Evolutionary conservation across 2,113 vertebrate species (phyloP), one percentile per base, ranked within the genome.

Genomic region (Mohoua ochrocephala): DNA sequence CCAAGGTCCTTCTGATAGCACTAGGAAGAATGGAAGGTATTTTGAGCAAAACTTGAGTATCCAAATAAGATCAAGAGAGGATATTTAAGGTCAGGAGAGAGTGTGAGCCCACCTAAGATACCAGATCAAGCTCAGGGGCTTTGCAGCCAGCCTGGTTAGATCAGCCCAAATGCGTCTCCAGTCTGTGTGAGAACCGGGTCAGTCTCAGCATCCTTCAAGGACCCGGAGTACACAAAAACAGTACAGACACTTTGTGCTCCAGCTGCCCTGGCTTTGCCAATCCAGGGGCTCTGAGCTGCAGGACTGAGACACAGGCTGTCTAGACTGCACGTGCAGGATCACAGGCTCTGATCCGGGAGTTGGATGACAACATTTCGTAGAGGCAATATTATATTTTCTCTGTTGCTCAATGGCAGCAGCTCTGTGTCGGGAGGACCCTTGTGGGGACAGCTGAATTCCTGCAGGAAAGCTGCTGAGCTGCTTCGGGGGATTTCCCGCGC

Each of bases 281-380:
- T 56, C 16, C 47, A 47, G 52, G 60, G 90, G 31, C 95, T 91
- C 69, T 47, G 74, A 73, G 42, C 70, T 33, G 71, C 13, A 2
- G 68, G 76, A 37, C 91, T 2, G n/a, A 94, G 68, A 75, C 85
- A 24, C 31, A 63, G 71, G 20, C 93, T 95, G 95, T 88, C 92
- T 91, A 91, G 93, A 92, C 95, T 94, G 96, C 93, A 94, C 35
- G 39, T 91, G 95, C 64, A 44, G 83, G 85, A 93, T 91, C 95
- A 92, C 71, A 93, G 92, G 42, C 88, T 93, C 88, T 71, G 68
- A 52, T 60, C 52, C 4, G 14, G 65, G 91, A 59, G 74, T 37
- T 90, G 86, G 85, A 92, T 93, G 88, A 83, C 90, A 84, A 15
- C 45, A 26, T 94, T 91, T 90, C 89, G 49, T n/a, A 88, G 78